These are phyloP conservation scores for Amphiduros pacificus DNA, from an alignment of 2,888 invertebrate genomes.

Conservation along the genomic window DNA sequence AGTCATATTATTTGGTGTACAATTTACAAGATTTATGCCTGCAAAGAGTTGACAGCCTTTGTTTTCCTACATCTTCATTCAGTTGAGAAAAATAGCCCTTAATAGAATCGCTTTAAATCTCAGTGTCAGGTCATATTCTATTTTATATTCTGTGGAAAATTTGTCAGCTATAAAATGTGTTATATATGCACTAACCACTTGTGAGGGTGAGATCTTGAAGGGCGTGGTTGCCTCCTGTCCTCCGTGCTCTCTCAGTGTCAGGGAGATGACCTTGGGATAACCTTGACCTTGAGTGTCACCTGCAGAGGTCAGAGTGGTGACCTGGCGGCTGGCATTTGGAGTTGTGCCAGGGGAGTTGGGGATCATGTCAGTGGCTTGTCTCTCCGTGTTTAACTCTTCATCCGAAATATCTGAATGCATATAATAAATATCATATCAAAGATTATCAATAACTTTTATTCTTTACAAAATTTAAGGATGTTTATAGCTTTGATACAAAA, in stretches of 20 bases:
- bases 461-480: not conserved
- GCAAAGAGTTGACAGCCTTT: no score
- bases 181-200: not conserved
- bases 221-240: not conserved
- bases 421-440: no score
- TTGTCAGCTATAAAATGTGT: not conserved
- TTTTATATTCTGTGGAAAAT: no score
- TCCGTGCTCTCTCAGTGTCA: not conserved
- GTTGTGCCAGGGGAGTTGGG: constrained; percentile 45
- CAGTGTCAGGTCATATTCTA: no score
- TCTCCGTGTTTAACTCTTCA: no score
- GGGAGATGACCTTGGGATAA: not conserved
- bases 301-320: not conserved
- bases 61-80: no score
- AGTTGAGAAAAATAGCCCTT: no score
- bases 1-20: no score
- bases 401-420: no score
- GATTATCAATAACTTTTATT: no score
- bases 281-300: not conserved
- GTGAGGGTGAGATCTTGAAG: not conserved
- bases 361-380: constrained; percentile 42
- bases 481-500: not conserved
- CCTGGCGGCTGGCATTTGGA: constrained; percentile 31
- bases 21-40: no score
- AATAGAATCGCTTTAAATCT: no score